Base-by-base conservation (phyloP, 1,140 invertebrate genomes). In the Pemphigus obesinymphae region DNA sequence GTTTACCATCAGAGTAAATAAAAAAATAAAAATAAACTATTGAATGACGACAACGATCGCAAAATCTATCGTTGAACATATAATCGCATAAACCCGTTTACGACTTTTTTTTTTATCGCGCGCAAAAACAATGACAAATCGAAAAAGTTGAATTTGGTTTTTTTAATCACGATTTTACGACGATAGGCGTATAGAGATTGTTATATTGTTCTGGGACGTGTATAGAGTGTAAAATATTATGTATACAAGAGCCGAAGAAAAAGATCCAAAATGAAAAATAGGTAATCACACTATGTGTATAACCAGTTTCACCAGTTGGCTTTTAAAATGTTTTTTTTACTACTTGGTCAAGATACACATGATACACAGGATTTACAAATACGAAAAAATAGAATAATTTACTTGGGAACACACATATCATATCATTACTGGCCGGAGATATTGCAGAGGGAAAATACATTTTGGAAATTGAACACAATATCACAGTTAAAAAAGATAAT, bases 401-500 rank as follows among this genome's bases (percentile, higher is more conserved):
- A 66, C 63, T 66, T 3, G 8, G n/a, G 63, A 34, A 34, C 63
- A 5, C 63, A 34, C 31, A 37, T 34, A 66, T 20, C 13, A 66
- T 37, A n/a, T 37, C 63, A 66, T n/a, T n/a, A 58, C 53, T 58
- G 53, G 53, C 23, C 23, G 26, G 53, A 58, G 23, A n/a, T n/a
- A n/a, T n/a, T n/a, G n/a, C n/a, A n/a, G n/a, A n/a, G n/a, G n/a
- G n/a, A n/a, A n/a, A n/a, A n/a, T n/a, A n/a, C n/a, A n/a, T n/a
- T n/a, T n/a, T n/a, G n/a, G n/a, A n/a, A n/a, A n/a, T n/a, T n/a
- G n/a, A 58, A 61, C 58, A 61, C 15, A 29, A 31, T 66, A 66
- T 66, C 63, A 66, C 63, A 66, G 63, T 66, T 66, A 10, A 66
- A 34, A 66, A 63, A n/a, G n/a, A n/a, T n/a, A n/a, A n/a, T n/a